Evolutionary conservation across 2,113 vertebrate species (phyloP), one percentile per base, ranked within the genome.

Genomic region (Ophiodon elongatus): DNA sequence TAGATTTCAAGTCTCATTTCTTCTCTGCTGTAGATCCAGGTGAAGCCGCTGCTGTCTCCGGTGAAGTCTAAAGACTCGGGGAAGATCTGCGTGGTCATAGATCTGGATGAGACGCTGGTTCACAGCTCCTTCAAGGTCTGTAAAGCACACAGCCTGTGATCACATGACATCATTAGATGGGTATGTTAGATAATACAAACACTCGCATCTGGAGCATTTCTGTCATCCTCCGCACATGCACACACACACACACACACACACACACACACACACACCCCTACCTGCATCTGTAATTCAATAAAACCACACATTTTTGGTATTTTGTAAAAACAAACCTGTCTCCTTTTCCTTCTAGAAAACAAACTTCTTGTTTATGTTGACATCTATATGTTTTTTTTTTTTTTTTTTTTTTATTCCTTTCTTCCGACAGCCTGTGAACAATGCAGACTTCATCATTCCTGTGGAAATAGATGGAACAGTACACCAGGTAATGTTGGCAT

Each of bases 361-460:
- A 2, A 23, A 9, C 35, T 2, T 43, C 43, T 43, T 27, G n/a
- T 41, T 43, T 21, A 13, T 3, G 5, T 17, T 11, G 39, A 13
- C 0, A 23, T 17, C 1, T 8, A 14, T 29, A 7, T 11, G 5
- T 45, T 27, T 9, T n/a, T 41, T 73, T 5, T 29, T 27, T 7
- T 27, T 47, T 76, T 17, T 76, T n/a, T n/a, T n/a, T n/a, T n/a
- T n/a, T n/a, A n/a, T n/a, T n/a, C n/a, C n/a, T n/a, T n/a, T n/a
- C n/a, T 59, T n/a, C 73, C 14, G 17, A n/a, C 94, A 98, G 97
- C 97, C 97, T 0, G 97, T 98, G 92, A 98, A 96, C 95, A 98
- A 98, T 10, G 97, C 97, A 0, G 97, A 98, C 94, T 98, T 98
- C 95, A 98, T 98, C 95, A 98, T 98, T 95, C 97, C 97, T 8